Conservation (phyloP, 2,113 vertebrate genomes). For the Uria aalge region DNA sequence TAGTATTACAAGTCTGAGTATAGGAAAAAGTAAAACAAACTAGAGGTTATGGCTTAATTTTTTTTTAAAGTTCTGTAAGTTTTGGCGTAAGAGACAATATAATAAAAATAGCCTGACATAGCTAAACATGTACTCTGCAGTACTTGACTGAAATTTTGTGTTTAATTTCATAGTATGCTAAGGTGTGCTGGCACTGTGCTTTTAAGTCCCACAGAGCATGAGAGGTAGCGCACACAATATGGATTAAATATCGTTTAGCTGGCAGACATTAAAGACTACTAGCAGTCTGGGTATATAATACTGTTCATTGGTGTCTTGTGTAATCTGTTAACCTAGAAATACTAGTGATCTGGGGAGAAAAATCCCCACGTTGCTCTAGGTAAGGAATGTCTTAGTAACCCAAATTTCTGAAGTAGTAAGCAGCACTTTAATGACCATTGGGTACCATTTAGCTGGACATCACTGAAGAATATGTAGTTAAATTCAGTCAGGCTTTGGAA, state of each 20-base stretch:
- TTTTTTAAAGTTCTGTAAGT: background rate
- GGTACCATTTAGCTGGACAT: background rate
- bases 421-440: background rate
- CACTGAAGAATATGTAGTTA: background rate
- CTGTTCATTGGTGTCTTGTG: background rate
- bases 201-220: background rate
- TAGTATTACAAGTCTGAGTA: conserved; percentile 33
- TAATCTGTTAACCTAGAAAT: background rate
- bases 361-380: background rate
- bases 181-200: background rate
- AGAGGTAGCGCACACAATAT: background rate
- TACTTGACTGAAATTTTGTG: background rate
- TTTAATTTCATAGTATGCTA: background rate
- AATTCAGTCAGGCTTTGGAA: background rate
- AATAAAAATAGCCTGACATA: conserved; percentile 23
- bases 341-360: background rate
- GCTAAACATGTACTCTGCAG: background rate
- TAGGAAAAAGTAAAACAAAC: conserved; percentile 42
- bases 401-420: background rate
- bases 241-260: background rate
- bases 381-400: background rate
- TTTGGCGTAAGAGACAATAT: background rate
- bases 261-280: background rate
- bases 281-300: background rate
- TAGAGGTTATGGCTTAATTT: conserved; percentile 10